These are phyloP conservation scores for Lucifuga dentata DNA, from an alignment of 2,113 vertebrate species.

Conservation along the genomic window DNA sequence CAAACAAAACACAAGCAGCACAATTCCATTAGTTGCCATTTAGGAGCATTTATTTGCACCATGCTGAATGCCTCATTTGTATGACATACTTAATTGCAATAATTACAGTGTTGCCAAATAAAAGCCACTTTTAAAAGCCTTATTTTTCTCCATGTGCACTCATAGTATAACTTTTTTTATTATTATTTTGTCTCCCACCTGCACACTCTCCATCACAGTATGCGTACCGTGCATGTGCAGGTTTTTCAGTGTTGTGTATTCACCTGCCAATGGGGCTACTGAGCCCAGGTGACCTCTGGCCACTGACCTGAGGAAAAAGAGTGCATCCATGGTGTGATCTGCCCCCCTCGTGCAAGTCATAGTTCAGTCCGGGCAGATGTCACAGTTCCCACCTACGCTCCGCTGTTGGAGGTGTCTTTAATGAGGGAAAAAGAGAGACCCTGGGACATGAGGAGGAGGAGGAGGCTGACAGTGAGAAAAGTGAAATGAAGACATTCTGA, in stretches of 20 bases:
- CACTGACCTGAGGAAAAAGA: slow-evolving; percentile 64
- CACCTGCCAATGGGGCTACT: slow-evolving; percentile 13
- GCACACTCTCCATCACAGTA: not conserved
- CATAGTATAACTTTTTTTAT: no score
- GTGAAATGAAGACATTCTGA: slow-evolving; percentile 55
- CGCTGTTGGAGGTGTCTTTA: slow-evolving; percentile 48
- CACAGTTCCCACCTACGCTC: slow-evolving; percentile 4
- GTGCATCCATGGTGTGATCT: slow-evolving; percentile 22
- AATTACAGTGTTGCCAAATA: not conserved
- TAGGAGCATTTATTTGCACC: slow-evolving; percentile 8
- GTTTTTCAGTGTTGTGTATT: slow-evolving; percentile 1
- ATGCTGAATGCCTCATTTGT: not conserved
- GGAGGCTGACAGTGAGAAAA: slow-evolving; percentile 31
- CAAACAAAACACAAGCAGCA: slow-evolving; percentile 38
- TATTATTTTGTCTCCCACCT: not conserved
- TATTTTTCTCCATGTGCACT: not conserved
- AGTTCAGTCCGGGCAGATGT: slow-evolving; percentile 45
- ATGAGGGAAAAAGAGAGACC: slow-evolving; percentile 55
- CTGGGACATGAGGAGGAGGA: slow-evolving; percentile 4
- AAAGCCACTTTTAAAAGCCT: slow-evolving; percentile 13
- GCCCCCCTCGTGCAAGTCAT: slow-evolving; percentile 40
- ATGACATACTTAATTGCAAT: slow-evolving; percentile 26
- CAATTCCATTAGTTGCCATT: slow-evolving; percentile 45
- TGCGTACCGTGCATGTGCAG: not conserved
- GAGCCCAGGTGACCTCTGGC: slow-evolving; percentile 34